Evolutionary conservation across 2,113 vertebrate genomes (phyloP).

Genomic region (Urocitellus parryii): DNA sequence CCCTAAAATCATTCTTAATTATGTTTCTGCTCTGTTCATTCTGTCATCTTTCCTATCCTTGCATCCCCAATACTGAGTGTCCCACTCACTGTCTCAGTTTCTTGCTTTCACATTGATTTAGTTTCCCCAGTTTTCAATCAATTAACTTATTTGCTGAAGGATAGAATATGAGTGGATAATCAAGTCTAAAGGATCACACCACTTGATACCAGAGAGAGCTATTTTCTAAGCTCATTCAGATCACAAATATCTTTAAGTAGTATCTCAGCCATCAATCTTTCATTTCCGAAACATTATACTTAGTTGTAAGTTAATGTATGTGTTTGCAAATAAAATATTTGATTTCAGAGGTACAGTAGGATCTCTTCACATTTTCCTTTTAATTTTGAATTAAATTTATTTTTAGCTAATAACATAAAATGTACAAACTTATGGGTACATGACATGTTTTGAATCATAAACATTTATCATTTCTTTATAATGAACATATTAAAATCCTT

Average conservation of each 20-base stretch:
- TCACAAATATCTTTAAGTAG: background rate
- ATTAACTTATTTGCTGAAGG: background rate
- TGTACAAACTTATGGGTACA: background rate
- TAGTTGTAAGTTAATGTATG: background rate
- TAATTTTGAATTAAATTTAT: background rate
- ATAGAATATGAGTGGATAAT: background rate
- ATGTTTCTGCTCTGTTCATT: background rate
- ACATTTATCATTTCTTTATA: background rate
- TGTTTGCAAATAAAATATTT: background rate
- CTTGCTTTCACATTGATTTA: background rate
- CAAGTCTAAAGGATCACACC: background rate
- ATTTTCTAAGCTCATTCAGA: too few species aligned
- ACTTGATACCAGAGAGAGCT: background rate
- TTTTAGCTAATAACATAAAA: background rate
- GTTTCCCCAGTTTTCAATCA: background rate
- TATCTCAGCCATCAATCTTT: background rate
- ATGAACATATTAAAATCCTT: background rate
- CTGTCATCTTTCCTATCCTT: background rate
- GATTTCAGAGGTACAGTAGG: background rate
- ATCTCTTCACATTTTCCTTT: background rate
- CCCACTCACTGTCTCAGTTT: background rate
- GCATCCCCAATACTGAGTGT: background rate
- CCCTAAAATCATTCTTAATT: background rate
- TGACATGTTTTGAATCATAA: background rate
- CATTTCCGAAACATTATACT: background rate